Conservation (phyloP, 2,113 vertebrate species). For the Athene cunicularia region DNA sequence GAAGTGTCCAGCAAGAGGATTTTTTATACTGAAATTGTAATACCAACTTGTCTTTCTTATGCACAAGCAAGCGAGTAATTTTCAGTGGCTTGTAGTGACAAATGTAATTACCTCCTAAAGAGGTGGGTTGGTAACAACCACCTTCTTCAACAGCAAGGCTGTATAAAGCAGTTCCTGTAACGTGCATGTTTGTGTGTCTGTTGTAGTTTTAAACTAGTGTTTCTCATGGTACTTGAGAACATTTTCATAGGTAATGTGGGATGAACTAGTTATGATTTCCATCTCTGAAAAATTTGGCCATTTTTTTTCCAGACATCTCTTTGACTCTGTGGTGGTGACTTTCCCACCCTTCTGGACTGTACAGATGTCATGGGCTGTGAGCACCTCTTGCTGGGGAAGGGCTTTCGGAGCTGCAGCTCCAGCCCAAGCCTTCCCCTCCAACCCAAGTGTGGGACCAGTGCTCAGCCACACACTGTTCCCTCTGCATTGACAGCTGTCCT, state of each 20-base stretch:
- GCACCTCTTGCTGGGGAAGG: background rate
- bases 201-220: background rate
- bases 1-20: background rate
- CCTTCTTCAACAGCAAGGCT: background rate
- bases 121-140: background rate
- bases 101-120: background rate
- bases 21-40: background rate
- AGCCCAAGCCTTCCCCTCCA: background rate
- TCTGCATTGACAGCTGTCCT: background rate
- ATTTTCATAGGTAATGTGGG: background rate
- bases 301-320: background rate
- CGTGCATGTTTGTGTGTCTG: background rate
- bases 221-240: background rate
- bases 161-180: background rate
- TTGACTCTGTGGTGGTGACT: background rate
- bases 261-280: background rate
- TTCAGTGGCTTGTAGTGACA: background rate
- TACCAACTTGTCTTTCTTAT: background rate
- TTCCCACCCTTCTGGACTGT: background rate
- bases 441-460: background rate
- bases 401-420: background rate
- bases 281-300: background rate
- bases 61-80: rapidly evolving
- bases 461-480: rapidly evolving
- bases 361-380: background rate